Percentiles rank a stretch among this genome's conserved stretches.
These are phyloP conservation scores for Ceratosolen solmsi DNA, from an alignment of 1,140 invertebrate species.

Conservation along the genomic window DNA sequence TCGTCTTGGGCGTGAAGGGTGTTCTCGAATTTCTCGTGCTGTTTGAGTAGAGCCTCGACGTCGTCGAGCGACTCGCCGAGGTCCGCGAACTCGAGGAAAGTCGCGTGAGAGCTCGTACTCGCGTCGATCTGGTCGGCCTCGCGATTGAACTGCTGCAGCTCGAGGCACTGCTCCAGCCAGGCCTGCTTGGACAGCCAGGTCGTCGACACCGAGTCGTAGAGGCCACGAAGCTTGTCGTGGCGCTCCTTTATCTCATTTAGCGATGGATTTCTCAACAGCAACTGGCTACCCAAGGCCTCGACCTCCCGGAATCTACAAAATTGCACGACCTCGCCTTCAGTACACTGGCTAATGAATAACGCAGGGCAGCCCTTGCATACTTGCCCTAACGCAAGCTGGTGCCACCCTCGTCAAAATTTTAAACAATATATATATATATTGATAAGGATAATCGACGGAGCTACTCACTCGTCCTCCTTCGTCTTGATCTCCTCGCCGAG, in stretches of 20 bases:
- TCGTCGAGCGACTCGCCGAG: constrained; percentile 94
- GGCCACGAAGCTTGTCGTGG: constrained; percentile 82
- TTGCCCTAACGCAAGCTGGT: not conserved
- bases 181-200: constrained; percentile 87
- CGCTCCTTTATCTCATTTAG: constrained; percentile 81
- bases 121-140: constrained; percentile 98
- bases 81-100: constrained; percentile 92
- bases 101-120: constrained; percentile 92
- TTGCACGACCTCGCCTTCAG: no score
- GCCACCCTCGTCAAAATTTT: no score
- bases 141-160: constrained; percentile 92
- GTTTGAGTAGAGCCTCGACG: constrained; percentile 93
- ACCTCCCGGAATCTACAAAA: constrained; percentile 81
- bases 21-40: constrained; percentile 95
- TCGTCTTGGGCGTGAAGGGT: constrained; percentile 95
- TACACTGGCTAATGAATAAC: no score
- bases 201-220: constrained; percentile 82
- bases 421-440: no score
- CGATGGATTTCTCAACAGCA: constrained; percentile 81
- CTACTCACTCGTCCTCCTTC: constrained; percentile 86
- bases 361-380: no score
- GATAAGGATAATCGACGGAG: no score
- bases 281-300: constrained; percentile 82
- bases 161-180: constrained; percentile 88
- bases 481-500: constrained; percentile 92